Percentiles rank a stretch among this genome's conserved stretches.
Evolutionary conservation across 2,888 invertebrate species (phyloP).

Genomic region (Allophyes oxyacanthae): DNA sequence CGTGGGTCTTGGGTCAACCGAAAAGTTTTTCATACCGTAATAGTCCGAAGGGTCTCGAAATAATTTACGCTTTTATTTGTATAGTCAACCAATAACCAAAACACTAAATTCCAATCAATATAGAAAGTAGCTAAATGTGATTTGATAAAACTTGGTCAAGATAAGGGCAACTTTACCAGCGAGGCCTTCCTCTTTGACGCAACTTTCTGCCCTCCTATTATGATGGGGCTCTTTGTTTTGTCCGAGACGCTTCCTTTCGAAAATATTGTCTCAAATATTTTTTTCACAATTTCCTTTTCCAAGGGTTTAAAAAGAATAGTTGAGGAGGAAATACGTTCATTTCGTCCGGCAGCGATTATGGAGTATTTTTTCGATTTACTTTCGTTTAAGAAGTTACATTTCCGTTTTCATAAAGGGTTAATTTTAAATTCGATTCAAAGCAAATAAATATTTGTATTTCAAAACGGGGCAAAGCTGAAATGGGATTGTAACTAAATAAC

Average conservation of each 20-base stretch:
- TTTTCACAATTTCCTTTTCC: conserved; percentile 68
- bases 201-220: conserved; percentile 76
- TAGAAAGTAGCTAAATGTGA: conserved; percentile 78
- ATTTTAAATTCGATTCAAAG: conserved; percentile 13
- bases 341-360: conserved; percentile 12
- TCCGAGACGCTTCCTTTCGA: conserved; percentile 68
- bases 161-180: conserved; percentile 73
- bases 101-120: conserved; percentile 73
- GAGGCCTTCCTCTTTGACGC: conserved; percentile 67
- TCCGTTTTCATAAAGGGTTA: conserved; percentile 15
- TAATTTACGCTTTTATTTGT: conserved; percentile 32
- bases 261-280: conserved; percentile 77
- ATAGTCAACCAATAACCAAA: conserved; percentile 28
- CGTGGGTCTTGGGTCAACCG: conserved; percentile 28
- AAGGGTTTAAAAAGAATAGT: conserved; percentile 62
- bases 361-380: conserved; percentile 33
- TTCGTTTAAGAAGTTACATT: conserved; percentile 16
- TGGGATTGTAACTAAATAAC: conserved; percentile 40
- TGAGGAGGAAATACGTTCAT: conserved; percentile 65
- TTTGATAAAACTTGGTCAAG: conserved; percentile 72
- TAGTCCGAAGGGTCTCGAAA: conserved; percentile 4
- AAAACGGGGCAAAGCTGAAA: conserved; percentile 13
- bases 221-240: conserved; percentile 77
- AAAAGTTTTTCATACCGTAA: conserved; percentile 27
- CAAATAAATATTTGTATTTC: conserved; percentile 11